Evolutionary conservation across 2,888 invertebrate species (phyloP).

Genomic region (Therioaphis trifolii): DNA sequence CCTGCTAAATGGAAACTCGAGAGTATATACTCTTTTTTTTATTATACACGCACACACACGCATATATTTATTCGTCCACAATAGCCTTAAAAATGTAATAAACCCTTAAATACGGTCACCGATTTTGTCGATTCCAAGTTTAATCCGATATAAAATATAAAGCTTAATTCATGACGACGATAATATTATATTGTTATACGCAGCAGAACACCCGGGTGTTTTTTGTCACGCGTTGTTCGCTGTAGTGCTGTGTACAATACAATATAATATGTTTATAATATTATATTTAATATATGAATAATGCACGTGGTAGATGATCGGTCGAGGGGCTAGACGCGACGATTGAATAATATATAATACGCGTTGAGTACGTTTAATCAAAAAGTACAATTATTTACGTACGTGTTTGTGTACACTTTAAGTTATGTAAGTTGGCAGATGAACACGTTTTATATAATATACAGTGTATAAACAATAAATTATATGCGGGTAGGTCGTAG

Average conservation of each 20-base stretch:
- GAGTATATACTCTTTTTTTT: slow-evolving; percentile 13
- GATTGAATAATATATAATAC: slow-evolving; percentile 14
- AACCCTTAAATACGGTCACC: slow-evolving; percentile 47
- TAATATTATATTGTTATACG: background rate
- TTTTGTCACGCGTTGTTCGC: background rate
- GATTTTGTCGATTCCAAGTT: slow-evolving; percentile 30
- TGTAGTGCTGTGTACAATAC: background rate
- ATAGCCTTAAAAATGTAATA: slow-evolving; percentile 34
- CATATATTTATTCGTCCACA: slow-evolving; percentile 21
- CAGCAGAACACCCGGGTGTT: background rate
- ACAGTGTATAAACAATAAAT: no score
- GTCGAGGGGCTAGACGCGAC: background rate
- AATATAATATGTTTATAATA: background rate
- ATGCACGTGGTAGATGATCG: background rate
- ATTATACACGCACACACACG: background rate
- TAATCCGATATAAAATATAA: slow-evolving; percentile 38
- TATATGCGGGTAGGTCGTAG: no score
- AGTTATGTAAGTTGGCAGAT: no score
- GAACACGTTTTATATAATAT: no score
- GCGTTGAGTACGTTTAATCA: background rate
- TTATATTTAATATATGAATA: background rate
- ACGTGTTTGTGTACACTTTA: no score
- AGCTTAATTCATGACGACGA: background rate
- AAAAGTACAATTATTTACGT: background rate
- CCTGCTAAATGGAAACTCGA: slow-evolving; percentile 56